These are phyloP conservation scores for Onychostoma macrolepis DNA, from an alignment of 2,113 vertebrate genomes.

Conservation along the genomic window DNA sequence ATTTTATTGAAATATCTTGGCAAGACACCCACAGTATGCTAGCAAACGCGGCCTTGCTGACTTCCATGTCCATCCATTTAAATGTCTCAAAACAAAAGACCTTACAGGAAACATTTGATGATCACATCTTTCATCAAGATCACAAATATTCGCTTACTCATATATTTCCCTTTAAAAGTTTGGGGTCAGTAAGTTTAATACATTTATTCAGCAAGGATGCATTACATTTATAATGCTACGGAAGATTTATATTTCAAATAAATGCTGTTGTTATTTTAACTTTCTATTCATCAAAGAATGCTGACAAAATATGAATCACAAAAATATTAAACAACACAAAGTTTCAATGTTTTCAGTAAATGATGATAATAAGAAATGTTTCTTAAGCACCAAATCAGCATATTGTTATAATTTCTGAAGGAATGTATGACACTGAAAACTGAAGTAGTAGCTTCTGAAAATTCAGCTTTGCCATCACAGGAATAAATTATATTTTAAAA, in stretches of 20 bases:
- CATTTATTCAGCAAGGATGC: not conserved
- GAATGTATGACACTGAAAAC: not conserved
- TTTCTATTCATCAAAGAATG: not conserved
- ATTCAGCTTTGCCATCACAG: not conserved
- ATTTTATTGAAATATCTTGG: conserved; percentile 61
- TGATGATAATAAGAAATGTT: not conserved
- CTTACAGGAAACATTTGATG: not conserved
- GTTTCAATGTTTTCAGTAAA: not conserved
- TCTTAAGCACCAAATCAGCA: not conserved
- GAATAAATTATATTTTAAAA: not conserved
- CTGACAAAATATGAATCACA: not conserved
- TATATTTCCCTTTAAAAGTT: not conserved
- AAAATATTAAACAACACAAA: not conserved
- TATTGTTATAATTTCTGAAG: not conserved
- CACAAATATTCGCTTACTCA: not conserved
- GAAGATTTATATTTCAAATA: not conserved
- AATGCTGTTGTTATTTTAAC: not conserved
- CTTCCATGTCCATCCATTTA: conserved; percentile 33
- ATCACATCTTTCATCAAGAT: not conserved
- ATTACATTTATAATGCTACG: not conserved
- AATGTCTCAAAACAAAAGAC: not conserved
- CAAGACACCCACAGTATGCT: conserved; percentile 29
- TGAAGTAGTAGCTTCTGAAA: not conserved
- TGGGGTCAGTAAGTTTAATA: not conserved
- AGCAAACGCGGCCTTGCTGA: conserved; percentile 45